These are phyloP conservation scores for Lasioglossum lativentre DNA, from an alignment of 2,888 invertebrate genomes.

Conservation along the genomic window DNA sequence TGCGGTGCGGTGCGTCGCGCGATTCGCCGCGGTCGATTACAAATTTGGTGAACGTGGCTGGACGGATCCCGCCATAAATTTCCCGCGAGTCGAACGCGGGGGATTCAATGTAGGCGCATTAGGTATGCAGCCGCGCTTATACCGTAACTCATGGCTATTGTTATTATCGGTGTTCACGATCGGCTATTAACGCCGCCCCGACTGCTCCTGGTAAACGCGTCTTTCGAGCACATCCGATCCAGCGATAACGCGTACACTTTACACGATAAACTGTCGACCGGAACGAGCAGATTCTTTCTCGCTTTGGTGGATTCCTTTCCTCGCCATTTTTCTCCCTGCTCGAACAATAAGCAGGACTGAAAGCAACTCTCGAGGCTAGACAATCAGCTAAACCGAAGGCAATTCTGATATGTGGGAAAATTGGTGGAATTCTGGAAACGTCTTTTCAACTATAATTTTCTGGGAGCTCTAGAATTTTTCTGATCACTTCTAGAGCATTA, in stretches of 20 bases:
- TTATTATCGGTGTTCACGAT: constrained; percentile 65
- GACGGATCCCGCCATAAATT: constrained; percentile 53
- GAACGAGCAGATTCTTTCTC: background rate
- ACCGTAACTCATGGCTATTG: constrained; percentile 68
- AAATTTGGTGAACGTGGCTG: constrained; percentile 54
- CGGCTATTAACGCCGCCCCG: constrained; percentile 61
- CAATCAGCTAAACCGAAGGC: background rate
- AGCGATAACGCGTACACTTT: constrained; percentile 29
- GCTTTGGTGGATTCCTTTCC: background rate
- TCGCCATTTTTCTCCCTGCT: background rate
- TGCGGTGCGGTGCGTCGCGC: background rate
- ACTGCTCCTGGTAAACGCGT: constrained; percentile 50
- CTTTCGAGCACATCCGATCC: constrained; percentile 41
- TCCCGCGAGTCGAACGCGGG: constrained; percentile 51
- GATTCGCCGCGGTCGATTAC: constrained; percentile 44
- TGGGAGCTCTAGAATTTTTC: background rate
- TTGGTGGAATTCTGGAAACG: background rate
- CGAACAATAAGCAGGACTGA: background rate
- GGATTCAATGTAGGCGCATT: constrained; percentile 63
- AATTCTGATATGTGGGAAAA: background rate
- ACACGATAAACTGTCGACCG: constrained; percentile 8
- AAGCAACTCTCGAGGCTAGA: background rate
- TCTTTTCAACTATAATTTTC: background rate
- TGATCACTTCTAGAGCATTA: background rate
- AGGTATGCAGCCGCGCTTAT: constrained; percentile 58